Conservation (phyloP, 2,888 invertebrate species). For the Lymantria dispar region DNA sequence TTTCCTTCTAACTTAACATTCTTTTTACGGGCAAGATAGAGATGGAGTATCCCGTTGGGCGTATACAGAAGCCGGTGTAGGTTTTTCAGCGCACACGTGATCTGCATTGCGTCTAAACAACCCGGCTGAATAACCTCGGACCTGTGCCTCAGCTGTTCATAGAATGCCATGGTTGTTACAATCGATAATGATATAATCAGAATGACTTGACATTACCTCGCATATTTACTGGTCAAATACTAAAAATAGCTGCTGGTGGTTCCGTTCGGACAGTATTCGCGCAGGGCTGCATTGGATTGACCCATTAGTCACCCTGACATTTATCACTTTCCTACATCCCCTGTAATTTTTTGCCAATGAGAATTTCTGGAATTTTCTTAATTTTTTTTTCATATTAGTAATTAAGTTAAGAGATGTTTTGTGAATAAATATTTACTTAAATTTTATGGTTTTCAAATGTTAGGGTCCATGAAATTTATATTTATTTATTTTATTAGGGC, state of each 20-base stretch:
- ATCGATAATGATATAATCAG: conserved; percentile 69
- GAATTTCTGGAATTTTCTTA: no score
- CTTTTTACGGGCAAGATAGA: conserved; percentile 26
- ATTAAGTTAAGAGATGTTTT: no score
- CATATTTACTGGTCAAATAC: conserved; percentile 12
- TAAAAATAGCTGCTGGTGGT: conserved; percentile 16
- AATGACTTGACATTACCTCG: conserved; percentile 42
- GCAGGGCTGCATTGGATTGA: conserved; percentile 11
- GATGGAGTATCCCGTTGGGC: conserved; percentile 56
- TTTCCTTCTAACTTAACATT: conserved; percentile 35
- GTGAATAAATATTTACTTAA: no score
- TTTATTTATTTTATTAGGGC: no score
- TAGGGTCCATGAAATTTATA: no score
- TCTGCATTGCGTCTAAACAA: conserved; percentile 82
- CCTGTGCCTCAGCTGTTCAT: conserved; percentile 70
- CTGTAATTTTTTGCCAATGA: conserved; percentile 6
- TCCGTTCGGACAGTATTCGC: conserved; percentile 7
- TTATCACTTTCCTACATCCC: conserved; percentile 21
- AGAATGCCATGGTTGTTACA: conserved; percentile 57
- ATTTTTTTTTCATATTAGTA: no score
- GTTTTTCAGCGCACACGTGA: conserved; percentile 77
- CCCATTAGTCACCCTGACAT: conserved; percentile 20
- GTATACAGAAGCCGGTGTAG: conserved; percentile 62
- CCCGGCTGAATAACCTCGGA: conserved; percentile 72
- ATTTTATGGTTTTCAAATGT: no score